A percentile compares a stretch with the other conserved stretches of the same genome.
Evolutionary conservation across 2,888 invertebrate genomes (phyloP).

Genomic region (Scrobipalpa costella): DNA sequence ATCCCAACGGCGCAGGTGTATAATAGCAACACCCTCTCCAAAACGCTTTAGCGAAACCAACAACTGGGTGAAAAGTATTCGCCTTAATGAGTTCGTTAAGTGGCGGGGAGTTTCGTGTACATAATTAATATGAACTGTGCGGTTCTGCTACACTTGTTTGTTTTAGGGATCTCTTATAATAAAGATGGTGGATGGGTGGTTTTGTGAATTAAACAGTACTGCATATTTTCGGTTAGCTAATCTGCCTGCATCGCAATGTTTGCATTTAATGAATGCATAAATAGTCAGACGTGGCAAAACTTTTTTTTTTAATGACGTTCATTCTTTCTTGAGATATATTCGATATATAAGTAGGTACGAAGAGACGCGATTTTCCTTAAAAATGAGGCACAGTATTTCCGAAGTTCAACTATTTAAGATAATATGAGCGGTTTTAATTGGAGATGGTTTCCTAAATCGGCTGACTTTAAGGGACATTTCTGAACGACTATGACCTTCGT

Average conservation of each 20-base stretch:
- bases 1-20: background rate
- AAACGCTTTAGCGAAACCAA: constrained; percentile 11
- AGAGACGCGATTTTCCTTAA: no score
- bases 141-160: constrained; percentile 4
- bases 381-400: no score
- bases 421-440: no score
- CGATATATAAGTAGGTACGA: no score
- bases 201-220: background rate
- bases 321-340: no score
- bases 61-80: constrained; percentile 5
- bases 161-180: background rate
- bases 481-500: no score
- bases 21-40: background rate
- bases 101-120: constrained; percentile 5
- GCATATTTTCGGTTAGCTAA: background rate
- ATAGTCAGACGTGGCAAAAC: no score
- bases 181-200: background rate
- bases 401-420: no score
- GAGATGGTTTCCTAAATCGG: no score
- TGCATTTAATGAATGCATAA: no score
- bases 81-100: constrained; percentile 1
- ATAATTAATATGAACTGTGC: background rate
- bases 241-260: background rate
- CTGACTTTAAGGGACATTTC: no score
- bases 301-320: no score